Evolutionary conservation across 2,797 vertebrate species (phyloP), one percentile per base, ranked within the genome.

Genomic region (Tadarida brasiliensis): DNA sequence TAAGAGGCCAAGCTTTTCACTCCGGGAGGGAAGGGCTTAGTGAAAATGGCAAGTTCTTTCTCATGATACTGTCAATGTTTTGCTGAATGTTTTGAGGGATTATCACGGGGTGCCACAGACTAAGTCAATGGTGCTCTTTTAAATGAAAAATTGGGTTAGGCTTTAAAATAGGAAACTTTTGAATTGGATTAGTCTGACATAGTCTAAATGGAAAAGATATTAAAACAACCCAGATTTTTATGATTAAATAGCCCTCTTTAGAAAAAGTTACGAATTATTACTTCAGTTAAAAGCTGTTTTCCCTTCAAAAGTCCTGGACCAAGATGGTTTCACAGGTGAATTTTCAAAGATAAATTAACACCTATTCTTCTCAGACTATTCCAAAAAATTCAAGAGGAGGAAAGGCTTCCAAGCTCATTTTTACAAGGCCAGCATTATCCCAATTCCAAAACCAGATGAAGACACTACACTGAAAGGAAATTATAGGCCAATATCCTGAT

Each of bases 231-330:
- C 59, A 91, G 35, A 67, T 19, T 89, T 65, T 11, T 7, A 76
- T 8, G 12, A 71, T 76, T 90, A 71, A 91, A 73, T 74, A 86
- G 3, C 22, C 19, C 24, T 65, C 24, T 85, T 78, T 86, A 65
- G 49, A 87, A 68, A 87, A 93, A 56, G 20, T 70, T 90, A 80
- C 35, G 57, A 73, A 59, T 59, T 90, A 30, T 54, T 26, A 73
- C 35, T 92, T 83, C 17, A 76, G 57, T 85, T 76, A 70, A 80
- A 85, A 83, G 63, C 28, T 44, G 57, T 87, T 84, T 91, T 86
- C 22, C 54, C 26, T 78, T 91, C n/a, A 24, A 24, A 57, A 78
- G 54, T 24, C 22, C n/a, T 33, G 12, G 12, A 24, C 51, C 11
- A 20, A 7, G 76, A 78, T 35, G n/a, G 51, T 20, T 35, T 78